Evolutionary conservation across 1,140 invertebrate genomes (phyloP).

Genomic region (Probaryconus sp.): DNA sequence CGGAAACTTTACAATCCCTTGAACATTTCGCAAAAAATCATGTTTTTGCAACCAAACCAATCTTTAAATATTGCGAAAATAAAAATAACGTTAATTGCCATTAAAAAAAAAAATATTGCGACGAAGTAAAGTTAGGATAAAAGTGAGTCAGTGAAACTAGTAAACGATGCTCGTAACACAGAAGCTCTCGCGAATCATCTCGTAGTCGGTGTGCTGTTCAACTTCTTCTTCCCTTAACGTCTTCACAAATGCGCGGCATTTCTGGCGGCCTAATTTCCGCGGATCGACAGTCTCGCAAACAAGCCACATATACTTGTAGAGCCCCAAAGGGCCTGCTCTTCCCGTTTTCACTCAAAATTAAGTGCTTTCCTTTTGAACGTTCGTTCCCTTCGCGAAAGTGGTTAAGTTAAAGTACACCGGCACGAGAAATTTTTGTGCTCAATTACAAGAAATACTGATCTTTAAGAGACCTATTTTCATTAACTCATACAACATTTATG

Average conservation of each 20-base stretch:
- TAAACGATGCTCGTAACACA: not conserved
- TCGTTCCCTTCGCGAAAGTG: conserved; percentile 23
- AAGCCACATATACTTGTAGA: conserved; percentile 42
- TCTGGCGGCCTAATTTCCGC: conserved; percentile 59
- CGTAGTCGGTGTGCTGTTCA: conserved; percentile 9
- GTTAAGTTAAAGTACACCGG: not conserved
- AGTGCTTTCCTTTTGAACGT: conserved; percentile 16
- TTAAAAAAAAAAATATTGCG: too few species aligned
- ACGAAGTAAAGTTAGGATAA: too few species aligned
- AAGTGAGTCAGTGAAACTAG: conserved; percentile 3
- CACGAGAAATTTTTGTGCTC: not conserved
- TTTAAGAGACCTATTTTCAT: too few species aligned
- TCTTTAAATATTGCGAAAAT: too few species aligned
- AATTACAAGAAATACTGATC: not conserved
- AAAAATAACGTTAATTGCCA: too few species aligned
- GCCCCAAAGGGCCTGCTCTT: conserved; percentile 32
- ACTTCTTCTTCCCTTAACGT: conserved; percentile 15
- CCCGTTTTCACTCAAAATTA: conserved; percentile 54
- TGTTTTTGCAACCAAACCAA: too few species aligned
- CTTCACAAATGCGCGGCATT: conserved; percentile 25
- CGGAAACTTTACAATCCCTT: too few species aligned
- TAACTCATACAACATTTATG: too few species aligned
- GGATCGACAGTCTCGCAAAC: conserved; percentile 59
- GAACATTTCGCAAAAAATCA: too few species aligned
- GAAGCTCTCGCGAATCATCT: conserved; percentile 6